phyloP scores from a whole-genome alignment of 2,888 invertebrate genomes.

The Frankliniella intonsa region DNA sequence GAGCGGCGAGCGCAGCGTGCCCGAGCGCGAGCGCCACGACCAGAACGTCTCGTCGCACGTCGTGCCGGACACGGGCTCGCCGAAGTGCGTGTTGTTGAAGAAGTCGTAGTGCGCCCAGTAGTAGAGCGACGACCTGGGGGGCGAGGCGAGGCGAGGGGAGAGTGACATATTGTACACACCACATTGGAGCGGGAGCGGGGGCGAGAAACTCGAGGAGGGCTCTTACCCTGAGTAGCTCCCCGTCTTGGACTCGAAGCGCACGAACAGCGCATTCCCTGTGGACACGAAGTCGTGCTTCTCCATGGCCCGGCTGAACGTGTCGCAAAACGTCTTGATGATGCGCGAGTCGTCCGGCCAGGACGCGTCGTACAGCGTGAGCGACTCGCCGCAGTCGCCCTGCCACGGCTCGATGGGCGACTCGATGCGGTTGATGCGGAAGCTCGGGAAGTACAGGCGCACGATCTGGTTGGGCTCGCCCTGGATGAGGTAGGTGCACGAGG shows the following conservation, averaged over 20 bases:
- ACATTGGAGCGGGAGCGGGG: neutral
- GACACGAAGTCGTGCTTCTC: conserved; percentile 91
- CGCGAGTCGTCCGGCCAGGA: conserved; percentile 82
- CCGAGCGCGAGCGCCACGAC: conserved; percentile 74
- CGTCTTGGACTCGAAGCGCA: conserved; percentile 85
- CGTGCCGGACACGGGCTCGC: conserved; percentile 73
- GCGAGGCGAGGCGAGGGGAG: neutral
- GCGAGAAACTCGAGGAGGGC: neutral
- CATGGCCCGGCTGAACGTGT: conserved; percentile 88
- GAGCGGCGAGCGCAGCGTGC: conserved; percentile 73
- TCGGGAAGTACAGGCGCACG: conserved; percentile 84
- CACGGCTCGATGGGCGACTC: conserved; percentile 82
- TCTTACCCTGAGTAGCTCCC: conserved; percentile 82
- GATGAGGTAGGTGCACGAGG: conserved; percentile 85
- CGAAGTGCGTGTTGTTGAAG: conserved; percentile 84
- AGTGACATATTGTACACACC: no score
- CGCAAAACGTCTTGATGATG: conserved; percentile 91
- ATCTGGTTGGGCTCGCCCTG: conserved; percentile 82
- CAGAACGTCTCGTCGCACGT: conserved; percentile 84
- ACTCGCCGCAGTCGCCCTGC: conserved; percentile 86
- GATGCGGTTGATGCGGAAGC: conserved; percentile 82
- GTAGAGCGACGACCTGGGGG: conserved; percentile 74
- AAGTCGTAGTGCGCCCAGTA: conserved; percentile 94
- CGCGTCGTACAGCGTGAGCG: conserved; percentile 83
- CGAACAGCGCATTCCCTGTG: conserved; percentile 78